Conservation (phyloP, 2,113 vertebrate species). For the Catagonus wagneri region DNA sequence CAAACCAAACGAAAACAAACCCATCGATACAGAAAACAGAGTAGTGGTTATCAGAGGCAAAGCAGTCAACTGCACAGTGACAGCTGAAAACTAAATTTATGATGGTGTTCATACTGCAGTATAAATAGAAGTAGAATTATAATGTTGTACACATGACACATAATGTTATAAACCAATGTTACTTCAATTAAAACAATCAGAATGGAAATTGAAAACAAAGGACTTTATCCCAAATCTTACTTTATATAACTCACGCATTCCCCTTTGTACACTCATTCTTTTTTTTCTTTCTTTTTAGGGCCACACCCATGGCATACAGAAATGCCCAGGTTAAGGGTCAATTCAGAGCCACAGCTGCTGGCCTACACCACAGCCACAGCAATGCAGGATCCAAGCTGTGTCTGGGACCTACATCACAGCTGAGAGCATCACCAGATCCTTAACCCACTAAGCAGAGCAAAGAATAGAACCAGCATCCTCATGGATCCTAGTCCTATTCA, state of each 20-base stretch:
- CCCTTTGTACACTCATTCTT: background rate
- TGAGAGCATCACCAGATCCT: too few relatives aligned
- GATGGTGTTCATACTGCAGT: background rate
- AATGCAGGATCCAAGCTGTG: too few relatives aligned
- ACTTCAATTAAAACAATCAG: background rate
- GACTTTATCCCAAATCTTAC: background rate
- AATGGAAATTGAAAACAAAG: background rate
- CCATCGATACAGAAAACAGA: background rate
- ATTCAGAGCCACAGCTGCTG: too few relatives aligned
- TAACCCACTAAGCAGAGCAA: too few relatives aligned
- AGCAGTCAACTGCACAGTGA: background rate
- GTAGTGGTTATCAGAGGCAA: background rate
- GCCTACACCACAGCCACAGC: too few relatives aligned
- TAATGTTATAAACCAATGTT: too few relatives aligned
- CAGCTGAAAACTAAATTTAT: background rate
- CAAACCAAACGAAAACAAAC: background rate
- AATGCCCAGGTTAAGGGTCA: too few relatives aligned
- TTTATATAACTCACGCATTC: background rate
- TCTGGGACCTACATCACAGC: too few relatives aligned
- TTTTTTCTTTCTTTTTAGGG: too few relatives aligned
- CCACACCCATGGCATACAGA: too few relatives aligned
- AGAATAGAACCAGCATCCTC: too few relatives aligned
- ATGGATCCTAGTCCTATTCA: too few relatives aligned
- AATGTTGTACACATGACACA: background rate
- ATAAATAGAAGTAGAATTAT: background rate